These are phyloP conservation scores for Nymphalis polychloros DNA, from an alignment of 2,888 invertebrate species.

Conservation along the genomic window DNA sequence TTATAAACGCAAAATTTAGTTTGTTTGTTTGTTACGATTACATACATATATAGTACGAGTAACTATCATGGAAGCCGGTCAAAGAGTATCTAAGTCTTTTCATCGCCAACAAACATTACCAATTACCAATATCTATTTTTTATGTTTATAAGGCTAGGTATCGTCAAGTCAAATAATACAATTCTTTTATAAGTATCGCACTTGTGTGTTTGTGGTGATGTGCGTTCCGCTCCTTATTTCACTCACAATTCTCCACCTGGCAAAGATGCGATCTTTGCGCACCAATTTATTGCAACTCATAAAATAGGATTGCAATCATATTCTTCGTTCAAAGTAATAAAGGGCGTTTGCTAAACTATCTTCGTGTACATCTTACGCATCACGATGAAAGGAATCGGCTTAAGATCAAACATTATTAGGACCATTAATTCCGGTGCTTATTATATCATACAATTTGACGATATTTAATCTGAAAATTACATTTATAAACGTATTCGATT, in stretches of 20 bases:
- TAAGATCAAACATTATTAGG: slow-evolving; percentile 19
- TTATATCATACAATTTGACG: neutral
- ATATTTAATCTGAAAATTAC: no score
- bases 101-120: no score
- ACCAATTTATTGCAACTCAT: slow-evolving; percentile 28
- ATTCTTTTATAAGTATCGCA: no score
- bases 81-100: no score
- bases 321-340: slow-evolving; percentile 36
- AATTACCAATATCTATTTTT: no score
- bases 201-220: neutral
- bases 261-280: slow-evolving; percentile 21
- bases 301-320: slow-evolving; percentile 31
- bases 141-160: no score
- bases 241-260: slow-evolving; percentile 26
- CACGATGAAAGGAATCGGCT: slow-evolving; percentile 28
- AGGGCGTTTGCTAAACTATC: slow-evolving; percentile 25
- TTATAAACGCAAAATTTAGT: no score
- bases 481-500: no score
- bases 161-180: no score
- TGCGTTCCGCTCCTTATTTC: neutral
- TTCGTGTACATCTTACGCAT: slow-evolving; percentile 8
- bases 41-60: no score
- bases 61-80: no score
- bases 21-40: no score
- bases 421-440: slow-evolving; percentile 5